Percentiles rank a stretch among this genome's conserved stretches.
Evolutionary conservation across 1,140 invertebrate genomes (phyloP).

Genomic region (Ericerus pela): DNA sequence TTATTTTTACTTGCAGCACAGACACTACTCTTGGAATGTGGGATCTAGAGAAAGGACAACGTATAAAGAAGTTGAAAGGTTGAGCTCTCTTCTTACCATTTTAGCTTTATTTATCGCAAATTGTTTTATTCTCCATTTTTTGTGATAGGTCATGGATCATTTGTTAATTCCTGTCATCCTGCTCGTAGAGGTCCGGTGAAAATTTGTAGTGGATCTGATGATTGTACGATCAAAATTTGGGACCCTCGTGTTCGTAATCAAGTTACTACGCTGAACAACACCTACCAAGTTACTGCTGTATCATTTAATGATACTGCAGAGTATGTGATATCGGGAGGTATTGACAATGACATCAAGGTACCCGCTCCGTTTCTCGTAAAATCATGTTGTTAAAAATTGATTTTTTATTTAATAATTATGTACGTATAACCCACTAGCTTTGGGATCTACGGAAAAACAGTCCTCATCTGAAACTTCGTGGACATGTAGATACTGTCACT

Average conservation of each 20-base stretch:
- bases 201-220: conserved; percentile 87
- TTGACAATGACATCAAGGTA: conserved; percentile 95
- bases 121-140: conserved; percentile 13
- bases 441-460: conserved; percentile 93
- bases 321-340: conserved; percentile 75
- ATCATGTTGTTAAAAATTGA: neutral
- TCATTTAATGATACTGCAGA: conserved; percentile 93
- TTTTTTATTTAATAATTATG: neutral
- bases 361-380: conserved; percentile 12
- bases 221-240: conserved; percentile 87
- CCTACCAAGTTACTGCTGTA: conserved; percentile 76
- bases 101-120: neutral
- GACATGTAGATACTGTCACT: conserved; percentile 88
- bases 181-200: conserved; percentile 75
- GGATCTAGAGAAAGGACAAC: conserved; percentile 74
- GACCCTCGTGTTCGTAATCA: conserved; percentile 60
- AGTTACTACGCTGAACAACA: conserved; percentile 61
- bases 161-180: conserved; percentile 69
- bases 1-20: conserved; percentile 81
- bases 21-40: conserved; percentile 91
- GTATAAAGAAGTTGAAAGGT: conserved; percentile 82
- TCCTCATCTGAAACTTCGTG: conserved; percentile 66
- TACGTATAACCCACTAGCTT: too few relatives aligned
- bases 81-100: neutral
- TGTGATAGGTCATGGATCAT: conserved; percentile 57